Evolutionary conservation across 2,888 invertebrate genomes (phyloP).

Genomic region (Odontothrips loti): DNA sequence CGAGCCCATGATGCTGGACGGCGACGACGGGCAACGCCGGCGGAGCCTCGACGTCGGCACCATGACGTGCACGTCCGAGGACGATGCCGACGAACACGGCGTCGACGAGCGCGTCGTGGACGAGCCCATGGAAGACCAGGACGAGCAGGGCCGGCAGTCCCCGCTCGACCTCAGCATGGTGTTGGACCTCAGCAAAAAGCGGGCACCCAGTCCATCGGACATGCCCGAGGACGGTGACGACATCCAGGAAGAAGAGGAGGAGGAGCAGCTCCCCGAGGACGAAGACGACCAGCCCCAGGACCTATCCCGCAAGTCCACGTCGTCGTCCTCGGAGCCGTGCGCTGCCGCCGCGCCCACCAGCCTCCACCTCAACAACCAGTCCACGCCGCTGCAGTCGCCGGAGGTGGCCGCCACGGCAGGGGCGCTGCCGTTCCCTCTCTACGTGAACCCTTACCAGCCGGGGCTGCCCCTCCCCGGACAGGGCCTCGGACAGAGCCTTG

Average conservation of each 20-base stretch:
- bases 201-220: conserved; percentile 64
- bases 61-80: conserved; percentile 40
- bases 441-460: conserved; percentile 9
- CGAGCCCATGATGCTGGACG: conserved; percentile 27
- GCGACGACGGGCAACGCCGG: conserved; percentile 26
- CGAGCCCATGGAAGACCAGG: conserved; percentile 32
- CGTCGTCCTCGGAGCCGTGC: background rate
- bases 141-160: conserved; percentile 44
- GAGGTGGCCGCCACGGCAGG: background rate
- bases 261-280: conserved; percentile 32
- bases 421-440: background rate
- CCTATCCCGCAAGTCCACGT: conserved; percentile 35
- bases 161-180: conserved; percentile 68
- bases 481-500: background rate
- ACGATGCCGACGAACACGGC: conserved; percentile 47
- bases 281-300: conserved; percentile 37
- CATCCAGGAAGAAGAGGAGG: conserved; percentile 56
- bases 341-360: background rate
- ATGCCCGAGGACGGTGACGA: conserved; percentile 62
- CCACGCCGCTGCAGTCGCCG: conserved; percentile 9
- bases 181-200: conserved; percentile 76
- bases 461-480: background rate
- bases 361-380: conserved; percentile 18
- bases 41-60: conserved; percentile 36
- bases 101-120: conserved; percentile 28